A percentile compares a stretch with the other conserved stretches of the same genome.
Evolutionary conservation across 2,113 vertebrate genomes (phyloP).

Genomic region (Miniopterus natalensis): DNA sequence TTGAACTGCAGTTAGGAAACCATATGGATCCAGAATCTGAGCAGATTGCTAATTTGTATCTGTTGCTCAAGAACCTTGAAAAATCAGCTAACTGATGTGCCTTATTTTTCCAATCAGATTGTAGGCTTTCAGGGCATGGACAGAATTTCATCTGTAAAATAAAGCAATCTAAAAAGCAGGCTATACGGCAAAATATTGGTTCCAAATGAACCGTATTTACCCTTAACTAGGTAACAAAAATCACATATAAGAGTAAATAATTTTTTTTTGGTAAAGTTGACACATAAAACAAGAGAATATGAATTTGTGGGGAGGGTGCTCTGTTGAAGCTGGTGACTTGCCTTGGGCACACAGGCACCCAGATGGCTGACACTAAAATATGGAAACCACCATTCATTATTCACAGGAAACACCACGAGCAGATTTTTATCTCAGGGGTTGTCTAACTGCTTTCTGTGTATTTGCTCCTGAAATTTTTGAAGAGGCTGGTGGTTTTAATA

Average conservation of each 20-base stretch:
- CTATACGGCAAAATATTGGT: neutral
- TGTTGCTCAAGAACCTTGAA: neutral
- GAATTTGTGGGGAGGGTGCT: neutral
- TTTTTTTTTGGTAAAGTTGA: neutral
- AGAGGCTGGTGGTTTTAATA: neutral
- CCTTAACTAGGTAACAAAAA: neutral
- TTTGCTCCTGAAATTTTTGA: conserved; percentile 3
- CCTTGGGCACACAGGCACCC: conserved; percentile 67
- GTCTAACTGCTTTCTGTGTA: neutral
- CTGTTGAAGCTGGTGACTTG: conserved; percentile 28
- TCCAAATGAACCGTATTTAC: neutral
- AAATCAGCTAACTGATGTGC: neutral
- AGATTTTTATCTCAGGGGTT: conserved; percentile 50
- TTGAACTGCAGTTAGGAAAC: neutral
- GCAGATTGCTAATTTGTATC: neutral
- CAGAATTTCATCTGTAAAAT: neutral
- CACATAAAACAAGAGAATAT: neutral
- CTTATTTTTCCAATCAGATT: neutral
- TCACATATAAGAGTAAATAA: neutral
- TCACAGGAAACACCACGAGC: conserved; percentile 26
- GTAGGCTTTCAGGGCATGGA: neutral
- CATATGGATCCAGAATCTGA: neutral
- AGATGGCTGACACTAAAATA: conserved; percentile 61
- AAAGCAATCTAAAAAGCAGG: neutral
- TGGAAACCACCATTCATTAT: conserved; percentile 76